Conservation (phyloP, 2,113 vertebrate species). For the Coreoperca whiteheadi region DNA sequence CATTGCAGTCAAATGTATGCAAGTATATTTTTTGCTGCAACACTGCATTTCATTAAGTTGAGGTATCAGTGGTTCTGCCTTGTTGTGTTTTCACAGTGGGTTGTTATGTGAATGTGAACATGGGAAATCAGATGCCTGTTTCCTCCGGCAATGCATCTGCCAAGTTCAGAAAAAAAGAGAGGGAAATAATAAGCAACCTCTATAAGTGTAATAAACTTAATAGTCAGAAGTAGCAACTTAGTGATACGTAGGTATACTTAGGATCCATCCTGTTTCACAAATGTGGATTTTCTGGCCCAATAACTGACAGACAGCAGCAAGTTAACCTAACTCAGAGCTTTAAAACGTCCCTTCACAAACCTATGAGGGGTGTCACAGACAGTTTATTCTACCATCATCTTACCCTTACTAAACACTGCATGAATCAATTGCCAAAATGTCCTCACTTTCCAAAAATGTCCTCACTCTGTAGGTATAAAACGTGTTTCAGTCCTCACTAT, state of each 20-base stretch:
- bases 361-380: not conserved
- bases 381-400: not conserved
- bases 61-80: not conserved
- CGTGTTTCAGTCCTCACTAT: too few species aligned
- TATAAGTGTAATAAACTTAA: too few species aligned
- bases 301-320: not conserved
- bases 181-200: too few species aligned
- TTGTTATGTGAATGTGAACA: not conserved
- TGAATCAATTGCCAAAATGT: too few species aligned
- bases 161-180: constrained; percentile 3
- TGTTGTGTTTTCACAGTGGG: not conserved
- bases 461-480: too few species aligned
- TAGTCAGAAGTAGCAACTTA: constrained; percentile 1
- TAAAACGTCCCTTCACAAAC: not conserved
- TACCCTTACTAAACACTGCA: not conserved
- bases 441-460: too few species aligned
- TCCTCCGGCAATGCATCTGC: not conserved
- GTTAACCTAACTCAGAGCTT: not conserved
- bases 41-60: not conserved
- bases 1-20: not conserved
- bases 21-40: not conserved
- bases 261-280: constrained; percentile 8
- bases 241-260: too few species aligned
- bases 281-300: not conserved
- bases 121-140: not conserved